Percentiles rank a stretch among this genome's conserved stretches.
phyloP scores from a whole-genome alignment of 1,140 invertebrate genomes.

The Vollenhovia emeryi region DNA sequence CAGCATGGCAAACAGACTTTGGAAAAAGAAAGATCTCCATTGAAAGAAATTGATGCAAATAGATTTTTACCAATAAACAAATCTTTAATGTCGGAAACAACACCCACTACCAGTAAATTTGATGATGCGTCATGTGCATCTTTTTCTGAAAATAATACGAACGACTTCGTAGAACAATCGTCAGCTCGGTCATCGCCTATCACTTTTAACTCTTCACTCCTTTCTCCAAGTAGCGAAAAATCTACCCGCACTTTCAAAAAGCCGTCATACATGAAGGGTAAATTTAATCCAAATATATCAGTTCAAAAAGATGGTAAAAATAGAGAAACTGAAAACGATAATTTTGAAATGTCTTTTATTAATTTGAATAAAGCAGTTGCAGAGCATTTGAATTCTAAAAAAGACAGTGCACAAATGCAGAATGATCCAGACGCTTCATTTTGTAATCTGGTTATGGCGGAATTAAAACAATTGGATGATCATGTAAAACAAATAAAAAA shows the following conservation, averaged over 20 bases:
- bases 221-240: not conserved
- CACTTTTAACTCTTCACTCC: not conserved
- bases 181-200: not conserved
- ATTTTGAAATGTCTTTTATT: not conserved
- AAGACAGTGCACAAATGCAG: not conserved
- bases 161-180: not conserved
- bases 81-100: not conserved
- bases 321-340: not conserved
- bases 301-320: not conserved
- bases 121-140: not conserved
- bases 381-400: constrained; percentile 3
- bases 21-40: not conserved
- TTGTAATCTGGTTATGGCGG: not conserved
- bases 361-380: not conserved
- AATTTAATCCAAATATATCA: constrained; percentile 8
- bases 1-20: not conserved
- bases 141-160: not conserved
- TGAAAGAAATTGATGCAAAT: not conserved
- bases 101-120: not conserved
- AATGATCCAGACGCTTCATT: constrained; percentile 18
- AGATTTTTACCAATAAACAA: not conserved
- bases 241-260: not conserved
- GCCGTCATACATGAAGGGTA: not conserved
- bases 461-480: not conserved
- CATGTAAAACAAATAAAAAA: not conserved